Evolutionary conservation across 2,888 invertebrate species (phyloP).

Genomic region (Pemphredon lugubris): DNA sequence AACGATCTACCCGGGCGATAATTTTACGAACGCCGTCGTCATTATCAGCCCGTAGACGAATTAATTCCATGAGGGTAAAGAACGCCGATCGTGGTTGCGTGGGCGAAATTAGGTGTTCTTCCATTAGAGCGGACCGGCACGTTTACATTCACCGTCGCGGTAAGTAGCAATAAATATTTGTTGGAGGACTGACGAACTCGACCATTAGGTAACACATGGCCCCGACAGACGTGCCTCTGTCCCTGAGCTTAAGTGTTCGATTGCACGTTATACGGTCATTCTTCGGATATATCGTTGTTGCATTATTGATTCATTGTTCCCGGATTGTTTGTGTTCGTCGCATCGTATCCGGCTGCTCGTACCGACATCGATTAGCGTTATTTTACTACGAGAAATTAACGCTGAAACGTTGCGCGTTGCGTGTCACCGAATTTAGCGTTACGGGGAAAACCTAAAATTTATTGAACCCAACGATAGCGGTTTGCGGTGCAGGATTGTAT

Average conservation of each 20-base stretch:
- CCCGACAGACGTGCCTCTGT: constrained; percentile 41
- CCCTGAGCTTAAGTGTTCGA: constrained; percentile 60
- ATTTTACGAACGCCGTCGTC: no score
- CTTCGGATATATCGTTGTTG: constrained; percentile 45
- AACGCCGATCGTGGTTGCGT: constrained; percentile 5
- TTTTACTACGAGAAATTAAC: not conserved
- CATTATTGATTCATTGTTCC: constrained; percentile 64
- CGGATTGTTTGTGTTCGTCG: constrained; percentile 14
- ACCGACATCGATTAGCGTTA: not conserved
- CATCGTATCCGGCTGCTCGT: constrained; percentile 10
- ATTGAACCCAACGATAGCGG: no score
- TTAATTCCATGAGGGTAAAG: constrained; percentile 38
- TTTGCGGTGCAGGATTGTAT: no score
- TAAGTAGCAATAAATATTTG: constrained; percentile 66
- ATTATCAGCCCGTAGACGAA: constrained; percentile 20
- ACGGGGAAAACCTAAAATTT: no score
- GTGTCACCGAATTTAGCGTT: no score
- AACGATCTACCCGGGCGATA: constrained; percentile 13
- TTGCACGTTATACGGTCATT: constrained; percentile 68
- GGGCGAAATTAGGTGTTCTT: constrained; percentile 50
- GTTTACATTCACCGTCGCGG: constrained; percentile 52
- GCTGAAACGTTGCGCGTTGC: no score
- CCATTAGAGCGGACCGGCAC: constrained; percentile 49
- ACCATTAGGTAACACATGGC: constrained; percentile 71
- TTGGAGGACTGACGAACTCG: constrained; percentile 49